Evolutionary conservation across 2,888 invertebrate species (phyloP), one percentile per base, ranked within the genome.

Genomic region (Drosophila falleni): DNA sequence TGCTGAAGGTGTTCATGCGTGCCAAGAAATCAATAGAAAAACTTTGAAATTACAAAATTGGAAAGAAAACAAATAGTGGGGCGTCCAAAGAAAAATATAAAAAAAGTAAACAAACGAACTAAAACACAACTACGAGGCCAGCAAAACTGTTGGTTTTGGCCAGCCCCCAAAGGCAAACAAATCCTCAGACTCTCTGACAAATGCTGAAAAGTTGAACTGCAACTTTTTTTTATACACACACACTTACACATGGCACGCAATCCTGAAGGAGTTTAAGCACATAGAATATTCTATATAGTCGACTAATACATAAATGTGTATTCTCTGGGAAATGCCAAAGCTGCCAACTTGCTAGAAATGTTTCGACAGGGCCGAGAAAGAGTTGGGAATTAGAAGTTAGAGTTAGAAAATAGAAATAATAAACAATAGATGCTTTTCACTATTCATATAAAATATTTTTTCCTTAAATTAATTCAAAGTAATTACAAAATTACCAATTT

Each of bases 1-100:
- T 81, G 84, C 81, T 81, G 84, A 89, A 85, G 89, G 85, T 85
- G 85, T 87, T 85, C 85, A 85, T 85, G 85, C 85, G 89, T 89
- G 89, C 87, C 80, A 87, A 71, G 87, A 77, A 85, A 89, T 87
- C 89, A 85, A 85, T 85, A 87, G 89, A 89, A 85, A 89, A 85
- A 85, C 62, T 85, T 85, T 85, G 84, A 85, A 85, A 85, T 85
- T 85, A 85, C 89, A 85, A 89, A 85, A 85, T 85, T 85, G 84
- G 84, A 89, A 85, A 85, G 84, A 85, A 85, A 85, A 85, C 84
- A 85, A 85, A 89, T 88, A 85, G 89, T 83, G 78, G 76, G 78
- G 71, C 71, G 70, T 72, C 66, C 67, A 44, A 49, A 71, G n/a
- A 71, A 47, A 44, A 60, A 74, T 8, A 1, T 0, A 31, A 31